Percentiles rank a stretch among this genome's conserved stretches.
These are phyloP conservation scores for Pipistrellus pygmaeus DNA, from an alignment of 2,797 vertebrate species.

Conservation along the genomic window DNA sequence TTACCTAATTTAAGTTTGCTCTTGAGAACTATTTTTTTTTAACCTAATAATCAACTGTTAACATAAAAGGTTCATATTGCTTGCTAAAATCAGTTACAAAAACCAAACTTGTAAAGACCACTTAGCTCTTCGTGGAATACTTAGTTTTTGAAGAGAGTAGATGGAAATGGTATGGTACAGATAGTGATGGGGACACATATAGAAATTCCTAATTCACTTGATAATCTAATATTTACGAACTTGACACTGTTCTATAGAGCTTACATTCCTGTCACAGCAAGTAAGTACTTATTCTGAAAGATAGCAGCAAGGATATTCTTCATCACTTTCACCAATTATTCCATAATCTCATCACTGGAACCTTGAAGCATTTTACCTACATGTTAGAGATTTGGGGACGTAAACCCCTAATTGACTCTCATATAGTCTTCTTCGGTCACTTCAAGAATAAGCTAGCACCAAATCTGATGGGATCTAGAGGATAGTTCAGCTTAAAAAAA, in stretches of 20 bases:
- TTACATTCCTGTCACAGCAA: not conserved
- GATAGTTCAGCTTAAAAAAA: not conserved
- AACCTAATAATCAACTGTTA: conserved; percentile 14
- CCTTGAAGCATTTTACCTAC: not conserved
- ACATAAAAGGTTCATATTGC: conserved; percentile 17
- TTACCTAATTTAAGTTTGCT: conserved; percentile 23
- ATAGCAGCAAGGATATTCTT: not conserved
- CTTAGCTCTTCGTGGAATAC: not conserved
- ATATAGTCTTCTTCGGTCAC: not conserved
- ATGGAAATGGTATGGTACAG: not conserved
- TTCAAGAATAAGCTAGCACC: not conserved
- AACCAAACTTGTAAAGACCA: conserved; percentile 10
- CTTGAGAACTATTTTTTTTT: conserved; percentile 37
- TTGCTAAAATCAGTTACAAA: conserved; percentile 38
- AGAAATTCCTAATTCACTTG: not conserved
- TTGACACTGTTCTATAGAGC: not conserved
- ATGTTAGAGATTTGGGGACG: not conserved
- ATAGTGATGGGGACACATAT: not conserved
- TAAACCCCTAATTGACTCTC: not conserved
- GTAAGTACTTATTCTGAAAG: not conserved
- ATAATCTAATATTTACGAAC: not conserved
- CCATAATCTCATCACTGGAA: not conserved
- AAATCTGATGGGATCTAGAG: not conserved
- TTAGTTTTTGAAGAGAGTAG: not conserved
- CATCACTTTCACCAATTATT: not conserved